These are phyloP conservation scores for Notocelia uddmanniana DNA, from an alignment of 2,888 invertebrate genomes.

Conservation along the genomic window DNA sequence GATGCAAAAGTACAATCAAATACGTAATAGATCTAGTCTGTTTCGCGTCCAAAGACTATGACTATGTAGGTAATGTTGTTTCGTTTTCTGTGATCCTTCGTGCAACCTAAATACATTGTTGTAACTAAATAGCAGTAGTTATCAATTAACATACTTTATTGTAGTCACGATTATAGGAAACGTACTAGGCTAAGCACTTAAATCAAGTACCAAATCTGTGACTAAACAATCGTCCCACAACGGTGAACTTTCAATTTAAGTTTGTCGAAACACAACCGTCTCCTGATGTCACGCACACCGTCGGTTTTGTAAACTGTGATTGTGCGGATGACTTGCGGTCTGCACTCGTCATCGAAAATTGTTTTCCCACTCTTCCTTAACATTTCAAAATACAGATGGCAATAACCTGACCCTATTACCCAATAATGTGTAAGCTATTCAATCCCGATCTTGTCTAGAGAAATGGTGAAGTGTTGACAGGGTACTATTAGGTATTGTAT, in stretches of 20 bases:
- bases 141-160: constrained; percentile 1
- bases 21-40: background rate
- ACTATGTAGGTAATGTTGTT: background rate
- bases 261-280: constrained; percentile 47
- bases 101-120: constrained; percentile 2
- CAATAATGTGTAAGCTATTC: constrained; percentile 45
- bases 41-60: background rate
- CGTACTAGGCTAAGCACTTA: background rate
- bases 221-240: background rate
- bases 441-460: constrained; percentile 37
- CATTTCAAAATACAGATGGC: constrained; percentile 27
- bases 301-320: constrained; percentile 55
- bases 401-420: constrained; percentile 29
- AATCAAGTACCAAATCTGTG: background rate
- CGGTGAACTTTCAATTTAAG: constrained; percentile 1
- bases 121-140: background rate
- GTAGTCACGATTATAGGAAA: background rate
- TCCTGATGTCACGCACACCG: constrained; percentile 53
- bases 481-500: constrained; percentile 59
- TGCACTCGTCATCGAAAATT: constrained; percentile 41
- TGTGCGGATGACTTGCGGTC: constrained; percentile 64
- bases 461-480: constrained; percentile 56
- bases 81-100: background rate
- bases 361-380: constrained; percentile 41
- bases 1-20: background rate